These are phyloP conservation scores for Ptychadena robeensis DNA, from an alignment of 2,797 vertebrate genomes.

Conservation along the genomic window DNA sequence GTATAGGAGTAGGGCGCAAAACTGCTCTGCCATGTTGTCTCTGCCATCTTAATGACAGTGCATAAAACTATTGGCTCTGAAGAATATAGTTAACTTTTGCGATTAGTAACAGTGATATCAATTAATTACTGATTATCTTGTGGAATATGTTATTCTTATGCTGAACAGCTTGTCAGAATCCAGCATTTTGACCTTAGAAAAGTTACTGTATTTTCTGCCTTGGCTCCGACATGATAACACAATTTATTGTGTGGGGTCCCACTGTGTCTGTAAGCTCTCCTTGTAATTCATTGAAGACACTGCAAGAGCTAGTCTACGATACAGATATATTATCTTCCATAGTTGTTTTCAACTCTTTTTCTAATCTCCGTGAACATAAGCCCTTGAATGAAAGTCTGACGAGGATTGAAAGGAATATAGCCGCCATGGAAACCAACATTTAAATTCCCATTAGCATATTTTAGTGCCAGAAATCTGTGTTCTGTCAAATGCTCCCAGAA, in stretches of 20 bases:
- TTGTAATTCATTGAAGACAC: not conserved
- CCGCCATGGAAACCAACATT: slow-evolving; percentile 56
- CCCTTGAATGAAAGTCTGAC: slow-evolving; percentile 36
- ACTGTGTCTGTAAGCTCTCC: slow-evolving; percentile 7
- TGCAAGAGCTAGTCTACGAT: slow-evolving; percentile 14
- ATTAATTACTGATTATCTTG: not conserved
- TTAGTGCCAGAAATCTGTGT: slow-evolving; percentile 45
- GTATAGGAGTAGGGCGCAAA: no score
- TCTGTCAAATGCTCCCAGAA: slow-evolving; percentile 53
- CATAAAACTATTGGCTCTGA: not conserved
- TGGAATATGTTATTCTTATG: not conserved
- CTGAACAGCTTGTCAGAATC: not conserved
- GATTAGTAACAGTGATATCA: not conserved
- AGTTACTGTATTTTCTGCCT: slow-evolving; percentile 9
- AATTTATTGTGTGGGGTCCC: slow-evolving; percentile 10
- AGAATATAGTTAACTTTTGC: not conserved
- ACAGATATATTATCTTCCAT: slow-evolving; percentile 34
- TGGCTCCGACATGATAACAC: slow-evolving; percentile 9
- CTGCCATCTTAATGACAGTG: not conserved
- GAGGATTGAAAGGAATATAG: slow-evolving; percentile 43
- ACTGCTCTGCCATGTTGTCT: no score
- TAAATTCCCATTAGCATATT: slow-evolving; percentile 54
- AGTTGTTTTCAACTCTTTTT: slow-evolving; percentile 39
- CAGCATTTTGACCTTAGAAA: slow-evolving; percentile 24
- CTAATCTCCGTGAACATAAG: slow-evolving; percentile 48